Base-by-base conservation (phyloP, 2,113 vertebrate genomes). In the Amblyornis subalaris region DNA sequence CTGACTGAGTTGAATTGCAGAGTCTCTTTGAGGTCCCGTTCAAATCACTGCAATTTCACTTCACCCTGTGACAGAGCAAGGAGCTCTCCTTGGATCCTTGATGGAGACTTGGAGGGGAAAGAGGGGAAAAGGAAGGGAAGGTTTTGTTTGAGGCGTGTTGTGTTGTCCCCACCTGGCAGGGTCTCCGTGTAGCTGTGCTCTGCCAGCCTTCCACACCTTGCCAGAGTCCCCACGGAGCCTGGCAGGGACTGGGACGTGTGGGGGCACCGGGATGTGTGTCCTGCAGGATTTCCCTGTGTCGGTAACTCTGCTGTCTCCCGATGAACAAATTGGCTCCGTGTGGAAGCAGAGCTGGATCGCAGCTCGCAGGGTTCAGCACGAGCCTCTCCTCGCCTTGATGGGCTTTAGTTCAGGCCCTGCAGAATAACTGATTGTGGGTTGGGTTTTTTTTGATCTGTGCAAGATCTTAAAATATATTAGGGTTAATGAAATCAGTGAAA, bases 1-100 rank as follows among this genome's bases (percentile, higher is more conserved):
- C 94, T 89, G 85, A 45, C 91, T 57, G 91, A 70, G 91, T 36
- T 80, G 94, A 92, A 91, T 70, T 79, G 90, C 89, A 83, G 88
- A 90, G 91, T 65, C 50, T 62, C 47, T 90, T 81, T 84, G 74
- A 92, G 86, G 61, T 74, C 54, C 74, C 75, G 35, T 73, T 81
- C 48, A 65, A 47, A 92, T 93, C 54, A 8, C 38, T 74, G 69
- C 79, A 58, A 65, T 90, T 92, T 87, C 44, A 18, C 78, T 91
- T 95, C 81, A 79, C 85, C 78, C 85, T 35, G 89, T 84, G 79
- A 70, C 88, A 85, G 91, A 88, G 82, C 78, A 42, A 67, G 67
- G 81, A 62, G 22, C 72, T 80, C 84, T 85, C 72, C 84, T 95
- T 77, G 28, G 87, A 92, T 89, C 62, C 7, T 33, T 12, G n/a